phyloP scores from a whole-genome alignment of 1,140 invertebrate genomes.

The Cydia fagiglandana region DNA sequence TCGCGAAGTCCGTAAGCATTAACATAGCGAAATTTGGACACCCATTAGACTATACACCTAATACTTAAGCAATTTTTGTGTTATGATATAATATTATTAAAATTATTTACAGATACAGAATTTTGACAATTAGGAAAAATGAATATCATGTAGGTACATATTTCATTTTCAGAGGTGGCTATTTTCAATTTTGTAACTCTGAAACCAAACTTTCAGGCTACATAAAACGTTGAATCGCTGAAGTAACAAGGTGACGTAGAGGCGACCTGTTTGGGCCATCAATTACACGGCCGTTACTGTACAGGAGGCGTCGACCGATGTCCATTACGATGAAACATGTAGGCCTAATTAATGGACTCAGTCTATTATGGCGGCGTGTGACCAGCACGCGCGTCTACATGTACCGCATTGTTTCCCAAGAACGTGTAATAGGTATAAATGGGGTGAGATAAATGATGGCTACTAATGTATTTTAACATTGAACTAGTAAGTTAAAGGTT shows the following conservation, averaged over 20 bases:
- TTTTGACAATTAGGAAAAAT: no score
- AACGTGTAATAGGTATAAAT: slow-evolving; percentile 35
- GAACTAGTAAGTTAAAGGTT: neutral
- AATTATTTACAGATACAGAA: no score
- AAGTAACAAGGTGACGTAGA: slow-evolving; percentile 35
- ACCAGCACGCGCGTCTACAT: slow-evolving; percentile 52
- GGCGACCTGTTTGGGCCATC: slow-evolving; percentile 46
- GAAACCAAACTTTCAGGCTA: neutral
- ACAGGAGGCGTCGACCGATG: slow-evolving; percentile 48
- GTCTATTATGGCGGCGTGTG: slow-evolving; percentile 57
- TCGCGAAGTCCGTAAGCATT: no score
- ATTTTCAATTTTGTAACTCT: no score
- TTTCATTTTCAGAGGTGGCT: no score
- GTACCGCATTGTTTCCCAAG: slow-evolving; percentile 32
- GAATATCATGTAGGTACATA: no score
- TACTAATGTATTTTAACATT: neutral
- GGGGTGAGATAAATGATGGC: slow-evolving; percentile 7
- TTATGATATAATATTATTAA: no score
- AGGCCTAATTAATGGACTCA: slow-evolving; percentile 69
- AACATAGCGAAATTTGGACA: no score
- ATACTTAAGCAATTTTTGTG: no score
- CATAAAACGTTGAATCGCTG: neutral
- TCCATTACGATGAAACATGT: slow-evolving; percentile 66
- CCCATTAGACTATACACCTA: no score
- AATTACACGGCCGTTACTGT: slow-evolving; percentile 44